A percentile compares a stretch with the other conserved stretches of the same genome.
Conservation (phyloP, 2,888 invertebrate genomes). For the Aleiodes alternator region DNA sequence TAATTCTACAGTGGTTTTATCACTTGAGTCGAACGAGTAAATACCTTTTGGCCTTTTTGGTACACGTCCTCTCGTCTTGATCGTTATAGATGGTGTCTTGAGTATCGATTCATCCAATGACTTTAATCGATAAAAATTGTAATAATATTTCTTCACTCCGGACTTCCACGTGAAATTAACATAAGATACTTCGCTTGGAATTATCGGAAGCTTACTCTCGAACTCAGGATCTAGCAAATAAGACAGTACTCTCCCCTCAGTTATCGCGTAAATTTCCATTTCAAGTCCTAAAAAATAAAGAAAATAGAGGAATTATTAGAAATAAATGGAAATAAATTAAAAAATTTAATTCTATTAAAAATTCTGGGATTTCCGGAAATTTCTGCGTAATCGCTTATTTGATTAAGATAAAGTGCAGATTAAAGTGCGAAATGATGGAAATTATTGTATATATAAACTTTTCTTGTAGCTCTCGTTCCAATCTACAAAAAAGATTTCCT, state of each 20-base stretch:
- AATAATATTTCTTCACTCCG: constrained; percentile 87
- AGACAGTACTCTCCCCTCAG: constrained; percentile 89
- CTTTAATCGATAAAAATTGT: constrained; percentile 90
- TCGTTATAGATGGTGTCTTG: constrained; percentile 91
- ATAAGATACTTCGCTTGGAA: constrained; percentile 93
- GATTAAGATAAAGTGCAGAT: too few relatives aligned
- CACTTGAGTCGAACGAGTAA: not conserved
- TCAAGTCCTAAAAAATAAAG: constrained; percentile 81
- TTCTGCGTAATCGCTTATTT: too few relatives aligned
- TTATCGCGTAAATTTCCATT: constrained; percentile 93
- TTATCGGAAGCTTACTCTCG: constrained; percentile 91
- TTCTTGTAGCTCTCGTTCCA: too few relatives aligned
- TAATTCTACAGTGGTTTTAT: too few relatives aligned
- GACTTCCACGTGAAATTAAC: constrained; percentile 96
- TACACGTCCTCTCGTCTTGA: constrained; percentile 89
- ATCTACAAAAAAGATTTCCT: too few relatives aligned
- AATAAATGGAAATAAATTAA: not conserved
- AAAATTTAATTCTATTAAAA: too few relatives aligned
- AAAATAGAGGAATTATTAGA: not conserved
- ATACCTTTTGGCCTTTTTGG: constrained; percentile 90
- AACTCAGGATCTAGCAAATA: constrained; percentile 93
- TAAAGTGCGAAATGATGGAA: too few relatives aligned
- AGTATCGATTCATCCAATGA: constrained; percentile 90
- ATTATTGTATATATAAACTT: too few relatives aligned
- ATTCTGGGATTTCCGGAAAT: too few relatives aligned